phyloP scores from a whole-genome alignment of 2,113 vertebrate species.

The Pachycephala philippinensis region DNA sequence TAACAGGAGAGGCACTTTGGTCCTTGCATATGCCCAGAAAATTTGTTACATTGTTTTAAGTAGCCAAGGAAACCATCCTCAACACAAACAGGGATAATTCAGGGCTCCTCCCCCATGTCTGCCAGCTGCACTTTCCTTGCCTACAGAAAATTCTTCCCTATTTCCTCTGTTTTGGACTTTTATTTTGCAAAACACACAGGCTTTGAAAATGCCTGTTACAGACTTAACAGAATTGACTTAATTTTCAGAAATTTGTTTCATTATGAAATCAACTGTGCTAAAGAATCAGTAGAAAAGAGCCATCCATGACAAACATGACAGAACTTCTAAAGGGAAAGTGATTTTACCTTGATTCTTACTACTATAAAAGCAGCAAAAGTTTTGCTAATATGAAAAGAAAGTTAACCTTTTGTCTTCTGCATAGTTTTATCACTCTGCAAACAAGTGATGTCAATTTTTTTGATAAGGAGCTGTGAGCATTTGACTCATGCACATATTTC shows the following conservation, averaged over 20 bases:
- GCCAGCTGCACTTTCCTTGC: not conserved
- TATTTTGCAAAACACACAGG: not conserved
- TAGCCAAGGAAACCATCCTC: constrained; percentile 1
- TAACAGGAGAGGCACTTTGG: not conserved
- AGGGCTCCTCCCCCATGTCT: not conserved
- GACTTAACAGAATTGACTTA: not conserved
- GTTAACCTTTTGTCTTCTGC: not conserved
- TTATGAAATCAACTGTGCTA: not conserved
- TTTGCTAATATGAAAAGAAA: not conserved
- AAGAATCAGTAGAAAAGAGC: not conserved
- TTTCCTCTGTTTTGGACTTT: not conserved
- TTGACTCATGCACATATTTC: not conserved
- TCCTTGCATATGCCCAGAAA: not conserved
- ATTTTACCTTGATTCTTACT: not conserved
- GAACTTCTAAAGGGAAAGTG: not conserved
- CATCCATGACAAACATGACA: not conserved
- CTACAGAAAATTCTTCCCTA: not conserved
- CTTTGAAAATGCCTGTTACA: not conserved
- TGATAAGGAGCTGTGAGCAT: not conserved
- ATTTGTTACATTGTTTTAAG: not conserved
- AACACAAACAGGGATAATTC: not conserved
- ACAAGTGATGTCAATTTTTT: not conserved
- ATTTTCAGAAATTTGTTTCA: not conserved
- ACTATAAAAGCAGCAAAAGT: not conserved
- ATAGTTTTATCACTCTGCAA: not conserved